Conservation (phyloP, 2,888 invertebrate genomes). For the Anarsia innoxiella region DNA sequence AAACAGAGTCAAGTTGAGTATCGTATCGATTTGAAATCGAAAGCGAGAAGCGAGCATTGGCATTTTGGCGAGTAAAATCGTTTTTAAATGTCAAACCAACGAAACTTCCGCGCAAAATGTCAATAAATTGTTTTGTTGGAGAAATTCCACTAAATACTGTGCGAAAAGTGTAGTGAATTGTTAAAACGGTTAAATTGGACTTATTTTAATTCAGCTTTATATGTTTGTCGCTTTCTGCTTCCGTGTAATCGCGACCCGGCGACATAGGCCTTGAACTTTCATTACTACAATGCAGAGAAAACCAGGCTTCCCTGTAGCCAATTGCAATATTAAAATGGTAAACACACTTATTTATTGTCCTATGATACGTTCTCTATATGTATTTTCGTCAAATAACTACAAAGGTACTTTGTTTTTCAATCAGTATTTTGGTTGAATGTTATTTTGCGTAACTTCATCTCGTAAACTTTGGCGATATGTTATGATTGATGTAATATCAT, state of each 20-base stretch:
- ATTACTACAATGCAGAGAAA: constrained; percentile 53
- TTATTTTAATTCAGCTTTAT: neutral
- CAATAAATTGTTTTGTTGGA: constrained; percentile 26
- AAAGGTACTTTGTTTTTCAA: too few species aligned
- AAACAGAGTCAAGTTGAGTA: too few species aligned
- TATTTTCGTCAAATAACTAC: too few species aligned
- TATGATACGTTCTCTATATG: too few species aligned
- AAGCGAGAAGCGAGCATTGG: too few species aligned
- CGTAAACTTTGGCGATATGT: too few species aligned
- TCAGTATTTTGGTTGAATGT: too few species aligned
- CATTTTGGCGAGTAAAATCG: too few species aligned
- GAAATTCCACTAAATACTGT: constrained; percentile 14
- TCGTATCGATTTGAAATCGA: too few species aligned
- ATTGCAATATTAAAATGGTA: constrained; percentile 67
- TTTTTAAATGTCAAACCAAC: constrained; percentile 8
- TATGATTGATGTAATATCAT: too few species aligned
- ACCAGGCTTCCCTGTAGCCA: constrained; percentile 57
- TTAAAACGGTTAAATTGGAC: neutral
- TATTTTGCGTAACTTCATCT: too few species aligned
- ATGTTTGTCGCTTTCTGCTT: neutral
- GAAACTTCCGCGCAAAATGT: constrained; percentile 29
- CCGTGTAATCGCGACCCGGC: constrained; percentile 5
- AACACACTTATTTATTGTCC: constrained; percentile 12
- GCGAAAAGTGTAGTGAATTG: neutral
- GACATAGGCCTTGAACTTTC: neutral